These are phyloP conservation scores for Netelia melanura DNA, from an alignment of 2,888 invertebrate species.

Conservation along the genomic window DNA sequence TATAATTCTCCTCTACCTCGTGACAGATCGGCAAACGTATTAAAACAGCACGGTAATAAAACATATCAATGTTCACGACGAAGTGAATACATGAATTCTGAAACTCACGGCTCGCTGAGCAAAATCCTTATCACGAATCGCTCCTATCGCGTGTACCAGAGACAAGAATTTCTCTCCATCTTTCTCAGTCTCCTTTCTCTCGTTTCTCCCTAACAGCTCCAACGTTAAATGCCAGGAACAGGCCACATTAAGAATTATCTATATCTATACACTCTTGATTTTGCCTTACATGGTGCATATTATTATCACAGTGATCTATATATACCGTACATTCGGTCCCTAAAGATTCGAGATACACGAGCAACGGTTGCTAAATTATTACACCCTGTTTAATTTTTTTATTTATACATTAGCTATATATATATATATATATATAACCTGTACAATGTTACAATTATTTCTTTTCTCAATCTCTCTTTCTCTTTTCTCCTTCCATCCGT, in stretches of 20 bases:
- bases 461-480: slow-evolving; percentile 40
- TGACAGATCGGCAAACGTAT: slow-evolving; percentile 2
- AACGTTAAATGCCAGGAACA: slow-evolving; percentile 20
- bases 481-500: slow-evolving; percentile 31
- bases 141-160: slow-evolving; percentile 36
- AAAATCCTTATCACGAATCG: slow-evolving; percentile 53
- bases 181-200: neutral
- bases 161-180: slow-evolving; percentile 43
- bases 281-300: neutral
- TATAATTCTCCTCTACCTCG: slow-evolving; percentile 26
- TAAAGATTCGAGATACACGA: neutral
- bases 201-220: slow-evolving; percentile 22
- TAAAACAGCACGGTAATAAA: slow-evolving; percentile 34
- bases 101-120: slow-evolving; percentile 58
- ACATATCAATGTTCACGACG: slow-evolving; percentile 56
- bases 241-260: neutral
- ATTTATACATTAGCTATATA: slow-evolving; percentile 4
- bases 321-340: neutral
- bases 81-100: slow-evolving; percentile 49
- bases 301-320: neutral
- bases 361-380: slow-evolving; percentile 9
- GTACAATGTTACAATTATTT: slow-evolving; percentile 58
- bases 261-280: neutral
- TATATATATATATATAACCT: neutral
- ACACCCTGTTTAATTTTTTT: neutral